Evolutionary conservation across 2,113 vertebrate species (phyloP), one percentile per base, ranked within the genome.

Genomic region (Ophthalmotilapia sp.): DNA sequence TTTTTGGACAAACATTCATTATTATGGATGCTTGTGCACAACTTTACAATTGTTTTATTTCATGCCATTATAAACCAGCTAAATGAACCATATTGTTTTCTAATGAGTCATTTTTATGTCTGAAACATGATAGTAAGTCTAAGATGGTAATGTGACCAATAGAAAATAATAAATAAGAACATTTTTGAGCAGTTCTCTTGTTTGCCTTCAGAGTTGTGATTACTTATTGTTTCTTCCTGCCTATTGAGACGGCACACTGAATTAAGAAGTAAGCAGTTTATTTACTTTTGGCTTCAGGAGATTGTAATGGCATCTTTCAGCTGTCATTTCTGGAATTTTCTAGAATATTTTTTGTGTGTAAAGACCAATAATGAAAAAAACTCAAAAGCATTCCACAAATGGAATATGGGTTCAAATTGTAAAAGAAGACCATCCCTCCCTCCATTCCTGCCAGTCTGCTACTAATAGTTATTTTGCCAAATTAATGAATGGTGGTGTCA

Each of bases 401-500:
- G 3, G 9, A n/a, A 21, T 68, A 26, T 10, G 45, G 45, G 17
- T 1, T 83, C 40, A 68, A 29, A 19, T 19, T 75, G 58, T 19
- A 86, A 53, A 65, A 7, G n/a, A 53, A 36, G 73, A 19, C 49
- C 56, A 23, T 55, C 55, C 68, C 21, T 26, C 17, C 49, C 81
- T 60, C 56, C 42, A 9, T 80, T 14, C 49, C 58, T 38, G 2
- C 31, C 90, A 42, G 33, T 70, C 68, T 79, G 58, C 80, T 62
- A 12, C 70, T 92, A 92, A 91, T 92, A 83, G 89, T 84, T 91
- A 87, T 91, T 89, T 93, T 88, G 23, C 75, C 58, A 75, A 51
- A 86, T 77, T 92, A 93, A 91, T 90, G 89, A 90, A 82, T 45
- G 86, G 87, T 75, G 86, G 79, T 84, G 86, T 83, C n/a, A 47